Evolutionary conservation across 2,888 invertebrate genomes (phyloP).

Genomic region (Oxytorus armatus): DNA sequence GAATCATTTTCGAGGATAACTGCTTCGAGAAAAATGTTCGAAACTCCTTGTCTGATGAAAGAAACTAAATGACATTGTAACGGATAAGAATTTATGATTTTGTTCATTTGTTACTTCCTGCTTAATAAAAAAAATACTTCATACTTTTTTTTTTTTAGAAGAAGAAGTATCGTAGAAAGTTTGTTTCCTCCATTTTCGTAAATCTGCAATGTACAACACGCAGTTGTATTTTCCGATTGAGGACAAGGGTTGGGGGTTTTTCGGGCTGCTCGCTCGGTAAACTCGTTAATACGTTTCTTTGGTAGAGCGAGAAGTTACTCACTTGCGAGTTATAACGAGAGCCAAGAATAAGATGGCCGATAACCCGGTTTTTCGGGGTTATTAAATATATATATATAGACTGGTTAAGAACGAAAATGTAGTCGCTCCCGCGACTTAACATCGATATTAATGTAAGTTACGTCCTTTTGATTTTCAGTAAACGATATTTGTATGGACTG

Average conservation of each 20-base stretch:
- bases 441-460: not conserved
- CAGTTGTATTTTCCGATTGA: not conserved
- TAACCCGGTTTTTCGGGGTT: conserved; percentile 30
- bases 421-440: not conserved
- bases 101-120: no score
- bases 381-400: conserved; percentile 23
- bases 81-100: no score
- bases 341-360: conserved; percentile 51
- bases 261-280: conserved; percentile 4
- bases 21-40: no score
- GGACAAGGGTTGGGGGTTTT: not conserved
- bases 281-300: conserved; percentile 57
- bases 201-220: not conserved
- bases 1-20: no score
- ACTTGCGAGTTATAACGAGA: conserved; percentile 36
- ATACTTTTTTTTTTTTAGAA: no score
- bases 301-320: conserved; percentile 49
- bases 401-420: not conserved
- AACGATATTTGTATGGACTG: not conserved
- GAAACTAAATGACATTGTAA: no score
- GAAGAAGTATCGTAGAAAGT: no score
- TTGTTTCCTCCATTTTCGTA: not conserved
- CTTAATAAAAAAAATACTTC: no score
- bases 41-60: no score
- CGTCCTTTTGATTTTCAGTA: not conserved